phyloP scores from a whole-genome alignment of 1,140 invertebrate genomes.

The Drosophila triauraria region DNA sequence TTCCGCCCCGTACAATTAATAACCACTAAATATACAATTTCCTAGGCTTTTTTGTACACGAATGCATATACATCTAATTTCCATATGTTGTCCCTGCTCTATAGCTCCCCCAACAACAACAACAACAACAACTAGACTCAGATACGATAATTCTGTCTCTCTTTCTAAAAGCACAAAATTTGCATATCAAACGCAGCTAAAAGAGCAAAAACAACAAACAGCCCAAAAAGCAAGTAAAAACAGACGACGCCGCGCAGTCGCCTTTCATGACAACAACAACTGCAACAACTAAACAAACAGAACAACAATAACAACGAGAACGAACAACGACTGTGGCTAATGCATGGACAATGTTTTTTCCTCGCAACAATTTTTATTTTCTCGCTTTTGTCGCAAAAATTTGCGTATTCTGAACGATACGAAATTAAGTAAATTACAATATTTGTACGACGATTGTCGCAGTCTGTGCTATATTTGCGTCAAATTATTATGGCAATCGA shows the following conservation, averaged over 20 bases:
- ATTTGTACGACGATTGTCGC: slow-evolving; percentile 66
- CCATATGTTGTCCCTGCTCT: slow-evolving; percentile 22
- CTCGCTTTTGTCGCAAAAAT: slow-evolving; percentile 53
- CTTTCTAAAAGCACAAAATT: slow-evolving; percentile 66
- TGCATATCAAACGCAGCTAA: slow-evolving; percentile 78
- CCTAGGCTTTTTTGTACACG: slow-evolving; percentile 17
- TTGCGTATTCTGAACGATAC: slow-evolving; percentile 74
- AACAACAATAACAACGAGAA: slow-evolving; percentile 7
- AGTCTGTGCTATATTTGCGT: slow-evolving; percentile 68
- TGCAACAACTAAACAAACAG: slow-evolving; percentile 29
- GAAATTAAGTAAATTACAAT: slow-evolving; percentile 83
- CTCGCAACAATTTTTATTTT: slow-evolving; percentile 34
- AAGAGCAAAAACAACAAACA: slow-evolving; percentile 20
- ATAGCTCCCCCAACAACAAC: slow-evolving; percentile 17
- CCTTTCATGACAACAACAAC: slow-evolving; percentile 58
- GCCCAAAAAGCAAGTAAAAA: slow-evolving; percentile 51
- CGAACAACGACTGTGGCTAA: slow-evolving; percentile 48
- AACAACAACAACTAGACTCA: slow-evolving; percentile 25
- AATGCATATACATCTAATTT: slow-evolving; percentile 23
- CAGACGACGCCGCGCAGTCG: slow-evolving; percentile 77
- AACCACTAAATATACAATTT: slow-evolving; percentile 41
- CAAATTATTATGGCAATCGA: slow-evolving; percentile 82
- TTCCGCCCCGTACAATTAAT: slow-evolving; percentile 28
- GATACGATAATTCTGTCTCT: slow-evolving; percentile 57
- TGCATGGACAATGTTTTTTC: slow-evolving; percentile 74